These are phyloP conservation scores for Triplophysa dalaica DNA, from an alignment of 2,113 vertebrate species.

Conservation along the genomic window DNA sequence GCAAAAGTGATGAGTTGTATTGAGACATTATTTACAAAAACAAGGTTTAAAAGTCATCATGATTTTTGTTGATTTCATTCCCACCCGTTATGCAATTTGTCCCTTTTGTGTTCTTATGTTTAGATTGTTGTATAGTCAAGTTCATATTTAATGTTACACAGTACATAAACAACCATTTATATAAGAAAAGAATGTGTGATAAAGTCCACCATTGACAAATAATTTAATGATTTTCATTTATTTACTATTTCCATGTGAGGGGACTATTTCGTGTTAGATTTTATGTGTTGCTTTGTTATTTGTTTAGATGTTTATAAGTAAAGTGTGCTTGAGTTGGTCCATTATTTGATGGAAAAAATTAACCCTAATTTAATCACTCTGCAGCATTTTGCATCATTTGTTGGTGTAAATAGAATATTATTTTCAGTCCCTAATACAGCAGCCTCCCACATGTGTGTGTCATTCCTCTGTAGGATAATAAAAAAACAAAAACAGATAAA, in stretches of 20 bases:
- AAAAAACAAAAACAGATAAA: conserved; percentile 5
- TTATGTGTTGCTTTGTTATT: neutral
- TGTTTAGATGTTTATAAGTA: neutral
- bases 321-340: conserved; percentile 21
- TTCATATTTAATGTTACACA: neutral
- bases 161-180: too few relatives aligned
- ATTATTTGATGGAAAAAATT: neutral
- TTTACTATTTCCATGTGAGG: conserved; percentile 25
- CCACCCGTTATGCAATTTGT: too few relatives aligned
- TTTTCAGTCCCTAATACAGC: conserved; percentile 15
- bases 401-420: conserved; percentile 9
- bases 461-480: conserved; percentile 31
- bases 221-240: conserved; percentile 22
- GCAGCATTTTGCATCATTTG: neutral
- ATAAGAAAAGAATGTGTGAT: too few relatives aligned
- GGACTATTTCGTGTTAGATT: neutral
- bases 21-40: neutral
- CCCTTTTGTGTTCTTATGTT: too few relatives aligned
- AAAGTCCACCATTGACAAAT: too few relatives aligned
- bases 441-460: conserved; percentile 29
- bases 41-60: too few relatives aligned
- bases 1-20: conserved; percentile 14
- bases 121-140: too few relatives aligned
- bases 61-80: too few relatives aligned
- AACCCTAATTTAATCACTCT: conserved; percentile 33